Conservation (phyloP, 2,888 invertebrate genomes). For the Philonicus albiceps region DNA sequence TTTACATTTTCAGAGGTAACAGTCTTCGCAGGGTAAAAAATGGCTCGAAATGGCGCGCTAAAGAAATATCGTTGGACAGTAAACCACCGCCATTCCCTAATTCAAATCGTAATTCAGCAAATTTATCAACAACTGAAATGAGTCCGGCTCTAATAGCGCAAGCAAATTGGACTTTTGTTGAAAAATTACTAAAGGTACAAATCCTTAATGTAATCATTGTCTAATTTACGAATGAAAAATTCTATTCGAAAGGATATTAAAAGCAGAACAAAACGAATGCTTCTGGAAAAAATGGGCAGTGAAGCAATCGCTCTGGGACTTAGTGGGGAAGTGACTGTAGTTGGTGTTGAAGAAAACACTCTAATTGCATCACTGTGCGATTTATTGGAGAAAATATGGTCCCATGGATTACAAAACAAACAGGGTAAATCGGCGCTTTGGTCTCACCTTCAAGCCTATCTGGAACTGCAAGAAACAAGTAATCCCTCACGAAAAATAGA, state of each 20-base stretch:
- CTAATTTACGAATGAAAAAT: neutral
- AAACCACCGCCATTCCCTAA: constrained; percentile 57
- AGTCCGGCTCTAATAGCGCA: constrained; percentile 93
- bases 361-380: constrained; percentile 98
- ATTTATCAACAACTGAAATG: constrained; percentile 60
- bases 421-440: constrained; percentile 97
- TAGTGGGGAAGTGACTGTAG: constrained; percentile 75
- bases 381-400: constrained; percentile 95
- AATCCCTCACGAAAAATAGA: constrained; percentile 66
- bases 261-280: constrained; percentile 96
- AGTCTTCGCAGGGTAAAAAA: constrained; percentile 71
- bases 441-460: constrained; percentile 91
- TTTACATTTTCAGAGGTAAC: constrained; percentile 58
- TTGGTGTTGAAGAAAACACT: constrained; percentile 93
- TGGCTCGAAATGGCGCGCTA: constrained; percentile 69
- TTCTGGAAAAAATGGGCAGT: constrained; percentile 98
- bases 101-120: constrained; percentile 60
- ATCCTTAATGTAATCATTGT: neutral
- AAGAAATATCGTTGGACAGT: constrained; percentile 68
- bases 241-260: constrained; percentile 77
- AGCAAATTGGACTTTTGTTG: constrained; percentile 98
- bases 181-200: constrained; percentile 90
- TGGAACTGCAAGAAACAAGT: constrained; percentile 79
- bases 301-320: constrained; percentile 96
- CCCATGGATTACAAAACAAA: constrained; percentile 94